phyloP scores from a whole-genome alignment of 2,888 invertebrate genomes.

The Monochamus alternatus region DNA sequence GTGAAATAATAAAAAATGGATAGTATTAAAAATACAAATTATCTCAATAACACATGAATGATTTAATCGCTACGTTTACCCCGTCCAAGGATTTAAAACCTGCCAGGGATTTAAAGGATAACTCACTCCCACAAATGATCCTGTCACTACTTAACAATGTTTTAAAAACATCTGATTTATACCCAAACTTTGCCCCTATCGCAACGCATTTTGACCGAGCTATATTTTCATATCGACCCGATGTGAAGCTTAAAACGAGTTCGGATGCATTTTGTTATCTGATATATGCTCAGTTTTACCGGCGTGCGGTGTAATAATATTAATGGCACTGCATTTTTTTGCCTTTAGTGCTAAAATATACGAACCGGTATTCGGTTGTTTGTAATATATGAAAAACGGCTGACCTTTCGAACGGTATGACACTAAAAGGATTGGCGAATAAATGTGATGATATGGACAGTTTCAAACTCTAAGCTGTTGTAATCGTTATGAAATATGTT shows the following conservation, averaged over 20 bases:
- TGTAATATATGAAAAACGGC: conserved; percentile 1
- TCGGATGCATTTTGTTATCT: conserved; percentile 8
- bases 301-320: conserved; percentile 6
- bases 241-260: conserved; percentile 6
- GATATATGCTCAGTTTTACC: background rate
- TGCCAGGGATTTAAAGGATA: too few species aligned
- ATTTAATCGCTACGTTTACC: too few species aligned
- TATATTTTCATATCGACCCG: conserved; percentile 8
- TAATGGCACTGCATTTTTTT: conserved; percentile 9
- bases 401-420: background rate
- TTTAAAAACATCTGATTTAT: conserved; percentile 4
- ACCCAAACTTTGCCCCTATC: background rate
- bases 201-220: conserved; percentile 2
- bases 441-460: background rate
- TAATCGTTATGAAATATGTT: too few species aligned
- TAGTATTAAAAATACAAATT: too few species aligned
- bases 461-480: too few species aligned
- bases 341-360: conserved; percentile 1
- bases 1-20: too few species aligned
- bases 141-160: background rate
- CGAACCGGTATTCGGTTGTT: conserved; percentile 7
- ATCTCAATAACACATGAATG: too few species aligned
- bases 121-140: too few species aligned
- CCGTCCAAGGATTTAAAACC: too few species aligned
- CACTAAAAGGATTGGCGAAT: background rate